Base-by-base conservation (phyloP, 2,113 vertebrate genomes). In the Oryzias curvinotus region DNA sequence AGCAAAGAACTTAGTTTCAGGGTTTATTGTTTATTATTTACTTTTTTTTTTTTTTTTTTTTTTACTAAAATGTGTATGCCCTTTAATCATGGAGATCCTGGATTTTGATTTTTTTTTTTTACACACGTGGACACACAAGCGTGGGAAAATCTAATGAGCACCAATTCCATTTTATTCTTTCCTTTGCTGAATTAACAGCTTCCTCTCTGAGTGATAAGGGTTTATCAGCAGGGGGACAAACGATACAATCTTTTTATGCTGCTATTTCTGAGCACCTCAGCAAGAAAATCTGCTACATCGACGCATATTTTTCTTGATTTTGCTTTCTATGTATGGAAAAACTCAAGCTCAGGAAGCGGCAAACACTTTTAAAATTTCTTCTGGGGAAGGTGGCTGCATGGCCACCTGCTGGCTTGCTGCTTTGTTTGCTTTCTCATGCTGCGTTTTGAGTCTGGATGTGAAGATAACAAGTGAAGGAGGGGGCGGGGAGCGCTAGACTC, bases 281-380 rank as follows among this genome's bases (percentile, higher is more conserved):
- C 73, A 73, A 80, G 64, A 48, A 48, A 48, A 71, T 78, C 58
- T 70, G 55, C 63, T 64, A 78, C 71, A 83, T 78, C 78, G 78
- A 87, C 84, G 84, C 19, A 30, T 73, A 13, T 63, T 63, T 47
- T 16, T 6, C 14, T 21, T 56, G 44, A 28, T 50, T 46, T 18
- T 7, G 3, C 36, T 54, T 15, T 68, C 21, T 5, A 46, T 17
- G 17, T 30, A 42, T 58, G 46, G 41, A 73, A 73, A 76, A 77
- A 78, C 47, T 48, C 47, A 19, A 18, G 46, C 46, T n/a, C 46
- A 68, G 61, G 15, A 62, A 77, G 75, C 43, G 65, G 58, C 72
- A 72, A 59, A 52, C 71, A 19, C 12, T 48, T 12, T 18, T 18
- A 48, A 48, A 7, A 48, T 48, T 55, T 49, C 53, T 55, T 55